Evolutionary conservation across 2,113 vertebrate species (phyloP).

Genomic region (Antennarius striatus): DNA sequence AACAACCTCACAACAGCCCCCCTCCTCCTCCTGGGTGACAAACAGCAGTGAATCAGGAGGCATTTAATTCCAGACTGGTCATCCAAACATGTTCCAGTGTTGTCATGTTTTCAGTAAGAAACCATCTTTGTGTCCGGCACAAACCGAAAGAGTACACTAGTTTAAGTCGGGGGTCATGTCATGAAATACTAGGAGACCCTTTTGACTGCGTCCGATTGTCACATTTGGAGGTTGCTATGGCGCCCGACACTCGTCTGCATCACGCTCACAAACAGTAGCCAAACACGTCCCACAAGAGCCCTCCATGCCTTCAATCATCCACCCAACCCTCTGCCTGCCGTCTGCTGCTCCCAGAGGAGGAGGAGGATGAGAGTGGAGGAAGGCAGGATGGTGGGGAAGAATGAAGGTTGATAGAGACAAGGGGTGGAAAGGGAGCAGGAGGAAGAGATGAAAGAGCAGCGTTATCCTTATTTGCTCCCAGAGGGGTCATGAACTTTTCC

Average conservation of each 20-base stretch:
- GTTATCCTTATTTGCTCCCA: constrained; percentile 22
- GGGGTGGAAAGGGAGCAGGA: not conserved
- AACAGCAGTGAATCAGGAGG: constrained; percentile 4
- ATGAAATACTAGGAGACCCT: not conserved
- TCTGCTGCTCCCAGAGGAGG: constrained; percentile 35
- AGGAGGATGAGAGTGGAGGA: not conserved
- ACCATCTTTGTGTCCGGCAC: too few species aligned
- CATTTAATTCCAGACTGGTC: too few species aligned
- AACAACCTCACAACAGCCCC: constrained; percentile 35
- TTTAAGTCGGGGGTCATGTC: not conserved
- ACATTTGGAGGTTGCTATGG: constrained; percentile 30
- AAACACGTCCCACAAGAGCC: constrained; percentile 33
- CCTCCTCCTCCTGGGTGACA: not conserved
- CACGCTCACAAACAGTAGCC: constrained; percentile 10
- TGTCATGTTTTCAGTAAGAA: too few species aligned
- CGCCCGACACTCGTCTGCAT: constrained; percentile 22
- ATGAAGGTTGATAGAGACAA: too few species aligned
- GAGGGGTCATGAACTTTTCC: constrained; percentile 34
- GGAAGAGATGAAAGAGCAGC: not conserved
- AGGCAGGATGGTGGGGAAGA: not conserved
- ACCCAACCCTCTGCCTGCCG: constrained; percentile 1
- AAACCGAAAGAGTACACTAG: too few species aligned
- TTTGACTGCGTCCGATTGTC: not conserved
- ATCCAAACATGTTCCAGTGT: too few species aligned
- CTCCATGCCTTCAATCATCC: constrained; percentile 1